Percentiles rank a stretch among this genome's conserved stretches.
These are phyloP conservation scores for Ophthalmotilapia sp. DNA, from an alignment of 2,113 vertebrate genomes.

Conservation along the genomic window DNA sequence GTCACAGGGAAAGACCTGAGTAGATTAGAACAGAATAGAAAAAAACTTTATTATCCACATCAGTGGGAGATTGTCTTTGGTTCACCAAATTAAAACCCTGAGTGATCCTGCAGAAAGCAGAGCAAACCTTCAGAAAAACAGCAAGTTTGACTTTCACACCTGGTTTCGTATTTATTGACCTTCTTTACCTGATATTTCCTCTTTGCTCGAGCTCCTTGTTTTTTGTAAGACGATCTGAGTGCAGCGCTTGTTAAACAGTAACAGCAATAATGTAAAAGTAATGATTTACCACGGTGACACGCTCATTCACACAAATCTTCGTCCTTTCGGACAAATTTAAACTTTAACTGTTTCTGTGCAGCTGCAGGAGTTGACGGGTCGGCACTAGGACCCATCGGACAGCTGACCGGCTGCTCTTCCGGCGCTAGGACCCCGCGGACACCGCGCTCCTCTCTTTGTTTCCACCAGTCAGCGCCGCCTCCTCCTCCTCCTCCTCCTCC, in stretches of 20 bases:
- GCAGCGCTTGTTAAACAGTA: background rate
- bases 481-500: background rate
- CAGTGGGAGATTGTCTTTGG: background rate
- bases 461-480: slow-evolving; percentile 29
- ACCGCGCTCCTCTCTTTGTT: slow-evolving; percentile 33
- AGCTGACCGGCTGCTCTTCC: fast-evolving
- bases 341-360: background rate
- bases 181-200: background rate
- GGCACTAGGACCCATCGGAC: background rate
- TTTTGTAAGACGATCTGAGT: background rate
- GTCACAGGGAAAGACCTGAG: background rate
- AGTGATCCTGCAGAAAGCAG: background rate
- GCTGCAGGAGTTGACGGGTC: fast-evolving
- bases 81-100: background rate
- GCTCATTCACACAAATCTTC: background rate
- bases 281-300: background rate
- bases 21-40: background rate
- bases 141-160: background rate
- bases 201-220: background rate
- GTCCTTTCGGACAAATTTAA: background rate
- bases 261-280: background rate
- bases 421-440: slow-evolving; percentile 52
- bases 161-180: background rate
- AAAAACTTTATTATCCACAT: background rate
- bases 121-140: background rate